Conservation (phyloP, 2,888 invertebrate species). For the Caenorhabditis drosophilae region DNA sequence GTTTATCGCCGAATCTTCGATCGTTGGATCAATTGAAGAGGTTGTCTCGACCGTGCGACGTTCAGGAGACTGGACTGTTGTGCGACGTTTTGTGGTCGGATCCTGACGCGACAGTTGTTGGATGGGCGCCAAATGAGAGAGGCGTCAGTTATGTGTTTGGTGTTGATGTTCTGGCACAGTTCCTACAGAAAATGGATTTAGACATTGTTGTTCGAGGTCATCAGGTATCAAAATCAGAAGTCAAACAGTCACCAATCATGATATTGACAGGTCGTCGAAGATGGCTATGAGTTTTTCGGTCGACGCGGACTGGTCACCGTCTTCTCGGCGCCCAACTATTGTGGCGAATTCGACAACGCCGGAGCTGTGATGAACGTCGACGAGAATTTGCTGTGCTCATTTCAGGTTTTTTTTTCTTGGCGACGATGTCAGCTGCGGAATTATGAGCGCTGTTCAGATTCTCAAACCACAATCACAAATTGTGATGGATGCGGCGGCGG, state of each 20-base stretch:
- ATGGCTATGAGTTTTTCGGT: conserved; percentile 65
- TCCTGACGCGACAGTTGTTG: conserved; percentile 61
- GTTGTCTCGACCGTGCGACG: conserved; percentile 63
- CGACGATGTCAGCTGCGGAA: no score
- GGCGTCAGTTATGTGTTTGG: conserved; percentile 67
- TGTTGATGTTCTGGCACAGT: conserved; percentile 62
- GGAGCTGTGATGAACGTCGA: conserved; percentile 73
- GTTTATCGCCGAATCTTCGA: conserved; percentile 63
- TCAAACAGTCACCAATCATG: background rate
- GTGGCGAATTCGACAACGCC: conserved; percentile 75
- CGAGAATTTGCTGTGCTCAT: conserved; percentile 60
- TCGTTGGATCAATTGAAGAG: conserved; percentile 64
- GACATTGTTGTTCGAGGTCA: conserved; percentile 67
- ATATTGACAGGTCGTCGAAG: conserved; percentile 55
- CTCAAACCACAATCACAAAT: conserved; percentile 53
- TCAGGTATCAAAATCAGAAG: conserved; percentile 41
- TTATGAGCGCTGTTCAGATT: conserved; percentile 33
- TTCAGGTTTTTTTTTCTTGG: conserved; percentile 49
- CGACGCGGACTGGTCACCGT: conserved; percentile 72
- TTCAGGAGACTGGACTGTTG: conserved; percentile 64
- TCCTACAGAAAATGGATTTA: conserved; percentile 65
- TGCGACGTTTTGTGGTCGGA: conserved; percentile 67
- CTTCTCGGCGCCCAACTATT: conserved; percentile 75
- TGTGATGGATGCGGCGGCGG: conserved; percentile 42
- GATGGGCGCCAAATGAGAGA: conserved; percentile 66